Evolutionary conservation across 2,113 vertebrate genomes (phyloP), one percentile per base, ranked within the genome.

Genomic region (Charina bottae): DNA sequence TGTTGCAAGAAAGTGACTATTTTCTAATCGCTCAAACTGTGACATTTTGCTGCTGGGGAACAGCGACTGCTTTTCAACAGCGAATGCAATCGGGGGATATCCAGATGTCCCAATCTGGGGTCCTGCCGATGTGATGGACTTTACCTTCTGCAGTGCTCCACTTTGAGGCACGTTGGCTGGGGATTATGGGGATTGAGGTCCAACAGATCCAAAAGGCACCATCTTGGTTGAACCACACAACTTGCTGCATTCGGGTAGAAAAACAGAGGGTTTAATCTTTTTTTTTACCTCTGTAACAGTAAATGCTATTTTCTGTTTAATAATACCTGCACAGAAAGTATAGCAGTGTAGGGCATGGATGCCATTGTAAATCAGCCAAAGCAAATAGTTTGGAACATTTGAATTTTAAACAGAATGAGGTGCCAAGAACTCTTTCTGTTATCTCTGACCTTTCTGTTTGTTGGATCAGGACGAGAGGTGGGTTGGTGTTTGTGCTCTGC

Each of bases 361-460:
- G 68, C 33, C 68, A 37, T 7, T 21, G 33, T 78, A 21, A 37
- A 78, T 37, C 68, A 68, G 62, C 28, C 49, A 68, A n/a, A 12
- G 0, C 6, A 78, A 37, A 21, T 19, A 78, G 6, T 37, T 19
- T 19, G 68, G 68, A 72, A 72, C 7, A 72, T 72, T 37, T 78
- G 68, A 19, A 78, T 78, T 78, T 37, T 19, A 78, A 78, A 78
- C 3, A 33, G 68, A 72, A n/a, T 6, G 68, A 78, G 68, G 33
- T 33, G 19, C n/a, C 15, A 0, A 78, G n/a, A 72, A 17, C 15
- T 17, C 17, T 6, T 0, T 37, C n/a, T 2, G 0, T 37, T 19
- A 37, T 78, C 68, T 78, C 68, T 37, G 15, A 21, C 2, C 33
- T 33, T 72, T 33, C 12, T 4, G 26, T 33, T 72, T 33, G 64